Evolutionary conservation across 2,113 vertebrate species (phyloP).

Genomic region (Oreochromis aureus): DNA sequence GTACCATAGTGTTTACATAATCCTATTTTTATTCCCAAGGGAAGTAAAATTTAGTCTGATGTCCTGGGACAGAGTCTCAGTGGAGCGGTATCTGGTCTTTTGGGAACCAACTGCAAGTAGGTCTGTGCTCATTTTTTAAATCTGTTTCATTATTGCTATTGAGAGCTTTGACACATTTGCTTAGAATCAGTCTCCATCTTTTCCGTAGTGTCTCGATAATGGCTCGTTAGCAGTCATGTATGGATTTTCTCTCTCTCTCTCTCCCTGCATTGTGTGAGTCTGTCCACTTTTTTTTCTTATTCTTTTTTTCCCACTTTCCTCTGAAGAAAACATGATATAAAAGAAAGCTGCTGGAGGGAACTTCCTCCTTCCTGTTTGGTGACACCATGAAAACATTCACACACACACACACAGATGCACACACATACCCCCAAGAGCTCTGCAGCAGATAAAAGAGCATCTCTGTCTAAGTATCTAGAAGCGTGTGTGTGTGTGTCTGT

Average conservation of each 20-base stretch:
- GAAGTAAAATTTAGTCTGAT: neutral
- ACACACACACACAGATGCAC: neutral
- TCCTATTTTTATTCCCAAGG: neutral
- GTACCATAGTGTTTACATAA: neutral
- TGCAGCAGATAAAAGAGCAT: constrained; percentile 45
- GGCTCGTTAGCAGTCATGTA: neutral
- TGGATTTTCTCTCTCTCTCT: neutral
- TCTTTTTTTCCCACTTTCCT: neutral
- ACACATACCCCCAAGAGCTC: neutral
- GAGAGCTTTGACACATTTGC: neutral
- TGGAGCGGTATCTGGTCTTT: neutral
- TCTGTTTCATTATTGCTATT: neutral
- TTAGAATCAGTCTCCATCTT: neutral
- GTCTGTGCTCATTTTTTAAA: constrained; percentile 26
- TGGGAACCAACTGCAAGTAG: constrained; percentile 19
- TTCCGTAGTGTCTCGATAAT: neutral
- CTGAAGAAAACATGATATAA: neutral
- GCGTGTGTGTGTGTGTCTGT: neutral
- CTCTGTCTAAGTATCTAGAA: constrained; percentile 48
- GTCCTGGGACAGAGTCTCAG: constrained; percentile 14
- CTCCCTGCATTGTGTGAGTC: neutral
- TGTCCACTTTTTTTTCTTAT: neutral
- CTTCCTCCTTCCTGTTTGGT: constrained; percentile 56
- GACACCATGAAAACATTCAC: constrained; percentile 39
- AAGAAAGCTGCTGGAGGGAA: constrained; percentile 36